A percentile compares a stretch with the other conserved stretches of the same genome.
Conservation (phyloP, 2,888 invertebrate genomes). For the Thymelicus acteon region DNA sequence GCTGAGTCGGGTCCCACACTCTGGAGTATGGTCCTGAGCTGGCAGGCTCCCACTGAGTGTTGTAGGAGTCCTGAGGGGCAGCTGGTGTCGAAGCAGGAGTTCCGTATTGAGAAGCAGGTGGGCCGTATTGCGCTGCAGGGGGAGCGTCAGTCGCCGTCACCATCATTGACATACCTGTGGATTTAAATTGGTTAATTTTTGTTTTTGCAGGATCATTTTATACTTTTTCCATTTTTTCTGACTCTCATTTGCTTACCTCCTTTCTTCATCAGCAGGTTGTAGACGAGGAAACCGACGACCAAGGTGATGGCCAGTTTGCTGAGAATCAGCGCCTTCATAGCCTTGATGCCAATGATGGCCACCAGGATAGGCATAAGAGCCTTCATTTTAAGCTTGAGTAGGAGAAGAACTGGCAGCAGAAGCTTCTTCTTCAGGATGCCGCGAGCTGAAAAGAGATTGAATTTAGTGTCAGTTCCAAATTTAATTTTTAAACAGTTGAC, state of each 20-base stretch:
- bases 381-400: conserved; percentile 93
- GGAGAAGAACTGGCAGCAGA: conserved; percentile 90
- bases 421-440: conserved; percentile 93
- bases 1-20: conserved; percentile 89
- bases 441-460: conserved; percentile 84
- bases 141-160: conserved; percentile 85
- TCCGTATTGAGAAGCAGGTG: conserved; percentile 86
- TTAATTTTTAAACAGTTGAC: not conserved
- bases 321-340: conserved; percentile 92
- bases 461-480: conserved; percentile 30
- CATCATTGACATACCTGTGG: conserved; percentile 90
- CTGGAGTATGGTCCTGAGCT: conserved; percentile 91
- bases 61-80: conserved; percentile 89
- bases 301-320: conserved; percentile 93
- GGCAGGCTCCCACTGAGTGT: conserved; percentile 88
- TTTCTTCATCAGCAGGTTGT: conserved; percentile 90
- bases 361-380: conserved; percentile 93
- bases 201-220: not conserved
- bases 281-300: conserved; percentile 92
- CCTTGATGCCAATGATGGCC: conserved; percentile 91
- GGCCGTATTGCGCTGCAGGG: conserved; percentile 88
- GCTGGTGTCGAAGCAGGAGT: conserved; percentile 77
- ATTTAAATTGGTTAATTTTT: conserved; percentile 15
- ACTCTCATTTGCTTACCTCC: conserved; percentile 77
- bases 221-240: not conserved